These are phyloP conservation scores for Proales similis DNA, from an alignment of 1,140 invertebrate species.

Conservation along the genomic window DNA sequence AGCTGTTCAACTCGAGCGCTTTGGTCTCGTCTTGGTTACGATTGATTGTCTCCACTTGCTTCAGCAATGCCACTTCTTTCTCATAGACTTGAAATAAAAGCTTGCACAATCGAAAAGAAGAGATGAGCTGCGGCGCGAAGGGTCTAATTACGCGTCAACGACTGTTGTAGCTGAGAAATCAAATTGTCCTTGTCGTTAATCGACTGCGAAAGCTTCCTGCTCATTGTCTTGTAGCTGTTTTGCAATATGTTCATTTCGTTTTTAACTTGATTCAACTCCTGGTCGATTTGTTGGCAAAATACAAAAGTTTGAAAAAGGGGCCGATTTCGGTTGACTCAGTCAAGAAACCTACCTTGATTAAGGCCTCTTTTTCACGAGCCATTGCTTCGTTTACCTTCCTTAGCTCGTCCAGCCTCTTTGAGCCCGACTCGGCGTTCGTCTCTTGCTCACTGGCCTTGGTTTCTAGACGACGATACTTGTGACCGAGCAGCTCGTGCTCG, in stretches of 20 bases:
- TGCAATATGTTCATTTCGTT: not conserved
- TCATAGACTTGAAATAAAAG: constrained; percentile 2
- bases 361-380: not conserved
- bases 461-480: constrained; percentile 11
- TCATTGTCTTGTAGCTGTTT: not conserved
- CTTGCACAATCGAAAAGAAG: not conserved
- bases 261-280: not conserved
- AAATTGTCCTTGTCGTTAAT: not conserved
- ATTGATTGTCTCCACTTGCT: constrained; percentile 7
- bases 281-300: too few relatives aligned
- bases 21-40: constrained; percentile 29
- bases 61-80: constrained; percentile 16
- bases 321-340: too few relatives aligned
- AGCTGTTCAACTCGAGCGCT: not conserved
- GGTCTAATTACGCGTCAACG: not conserved
- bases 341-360: too few relatives aligned
- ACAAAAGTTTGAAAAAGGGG: too few relatives aligned
- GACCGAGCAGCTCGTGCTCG: not conserved
- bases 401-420: not conserved
- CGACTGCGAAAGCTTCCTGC: not conserved
- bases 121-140: not conserved
- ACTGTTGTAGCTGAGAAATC: constrained; percentile 6
- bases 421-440: not conserved
- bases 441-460: not conserved
- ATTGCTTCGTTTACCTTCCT: not conserved